Conservation (phyloP, 2,888 invertebrate species). For the Orchesella flavescens region DNA sequence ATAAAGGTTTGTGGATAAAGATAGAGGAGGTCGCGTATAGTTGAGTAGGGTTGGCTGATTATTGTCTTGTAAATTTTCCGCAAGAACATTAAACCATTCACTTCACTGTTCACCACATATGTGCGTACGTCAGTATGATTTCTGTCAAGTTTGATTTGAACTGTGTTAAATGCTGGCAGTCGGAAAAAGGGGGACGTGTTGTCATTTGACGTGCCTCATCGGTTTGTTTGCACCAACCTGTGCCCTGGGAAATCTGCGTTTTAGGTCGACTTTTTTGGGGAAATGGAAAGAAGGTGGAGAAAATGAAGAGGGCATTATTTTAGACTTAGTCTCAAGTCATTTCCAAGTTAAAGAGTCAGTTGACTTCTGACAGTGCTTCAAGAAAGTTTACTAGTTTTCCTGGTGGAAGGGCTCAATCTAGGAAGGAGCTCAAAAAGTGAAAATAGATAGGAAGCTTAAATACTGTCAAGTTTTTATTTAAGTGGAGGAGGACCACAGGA, state of each 20-base stretch:
- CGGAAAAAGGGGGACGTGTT: slow-evolving; percentile 32
- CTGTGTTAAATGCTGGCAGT: slow-evolving; percentile 48
- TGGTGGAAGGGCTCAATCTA: background rate
- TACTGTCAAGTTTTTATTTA: too few species aligned
- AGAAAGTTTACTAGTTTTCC: slow-evolving; percentile 27
- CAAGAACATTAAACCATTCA: slow-evolving; percentile 31
- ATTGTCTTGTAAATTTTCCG: slow-evolving; percentile 55
- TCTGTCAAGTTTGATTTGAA: slow-evolving; percentile 47
- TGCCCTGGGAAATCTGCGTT: slow-evolving; percentile 57
- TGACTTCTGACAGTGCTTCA: slow-evolving; percentile 59
- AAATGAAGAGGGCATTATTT: slow-evolving; percentile 32
- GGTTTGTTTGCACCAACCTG: slow-evolving; percentile 37
- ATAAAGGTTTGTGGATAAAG: background rate
- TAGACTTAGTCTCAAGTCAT: slow-evolving; percentile 47
- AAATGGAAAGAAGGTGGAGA: slow-evolving; percentile 28
- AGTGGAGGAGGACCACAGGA: too few species aligned
- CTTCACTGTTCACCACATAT: background rate
- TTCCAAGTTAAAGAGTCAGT: slow-evolving; percentile 44
- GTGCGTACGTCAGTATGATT: slow-evolving; percentile 37
- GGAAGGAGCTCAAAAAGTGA: too few species aligned
- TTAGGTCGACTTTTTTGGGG: slow-evolving; percentile 43
- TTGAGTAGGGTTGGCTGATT: slow-evolving; percentile 30
- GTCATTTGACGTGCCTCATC: slow-evolving; percentile 12
- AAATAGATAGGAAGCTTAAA: too few species aligned
- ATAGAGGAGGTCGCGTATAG: background rate